Percentiles rank a stretch among this genome's conserved stretches.
These are phyloP conservation scores for Spisula subtruncata DNA, from an alignment of 2,888 invertebrate species.

Conservation along the genomic window DNA sequence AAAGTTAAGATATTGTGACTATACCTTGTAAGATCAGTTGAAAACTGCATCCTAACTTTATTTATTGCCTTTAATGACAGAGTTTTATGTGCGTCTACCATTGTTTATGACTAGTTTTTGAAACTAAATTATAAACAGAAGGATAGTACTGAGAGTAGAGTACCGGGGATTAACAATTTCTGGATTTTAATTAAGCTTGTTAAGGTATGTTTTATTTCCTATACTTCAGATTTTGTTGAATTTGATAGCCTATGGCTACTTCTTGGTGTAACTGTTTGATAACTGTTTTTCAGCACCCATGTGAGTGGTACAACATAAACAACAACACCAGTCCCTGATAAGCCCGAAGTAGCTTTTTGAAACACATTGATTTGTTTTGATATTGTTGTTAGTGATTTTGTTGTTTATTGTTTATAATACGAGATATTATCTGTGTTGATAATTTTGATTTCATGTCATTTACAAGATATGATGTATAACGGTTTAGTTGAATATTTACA, in stretches of 20 bases:
- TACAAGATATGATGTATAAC: too few relatives aligned
- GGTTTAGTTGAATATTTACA: too few relatives aligned
- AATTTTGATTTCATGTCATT: too few relatives aligned
- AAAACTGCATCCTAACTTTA: conserved; percentile 60
- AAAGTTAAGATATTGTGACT: conserved; percentile 56
- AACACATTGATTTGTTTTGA: too few relatives aligned
- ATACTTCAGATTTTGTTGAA: not conserved
- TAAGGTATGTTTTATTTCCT: conserved; percentile 40
- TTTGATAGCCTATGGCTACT: not conserved
- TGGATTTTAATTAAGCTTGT: conserved; percentile 47
- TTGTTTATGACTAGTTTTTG: conserved; percentile 65
- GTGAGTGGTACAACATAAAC: too few relatives aligned
- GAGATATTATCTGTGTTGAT: too few relatives aligned
- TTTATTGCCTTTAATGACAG: conserved; percentile 68
- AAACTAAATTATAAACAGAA: conserved; percentile 33
- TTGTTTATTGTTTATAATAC: too few relatives aligned
- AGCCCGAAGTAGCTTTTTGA: too few relatives aligned
- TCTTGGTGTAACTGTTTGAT: not conserved
- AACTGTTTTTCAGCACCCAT: not conserved
- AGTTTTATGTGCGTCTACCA: conserved; percentile 69
- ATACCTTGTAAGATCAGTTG: conserved; percentile 39
- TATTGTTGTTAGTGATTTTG: too few relatives aligned
- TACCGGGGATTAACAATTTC: conserved; percentile 36
- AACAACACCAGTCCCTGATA: too few relatives aligned
- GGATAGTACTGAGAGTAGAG: conserved; percentile 27